Evolutionary conservation across 2,888 invertebrate genomes (phyloP).

Genomic region (Plebejus argus): DNA sequence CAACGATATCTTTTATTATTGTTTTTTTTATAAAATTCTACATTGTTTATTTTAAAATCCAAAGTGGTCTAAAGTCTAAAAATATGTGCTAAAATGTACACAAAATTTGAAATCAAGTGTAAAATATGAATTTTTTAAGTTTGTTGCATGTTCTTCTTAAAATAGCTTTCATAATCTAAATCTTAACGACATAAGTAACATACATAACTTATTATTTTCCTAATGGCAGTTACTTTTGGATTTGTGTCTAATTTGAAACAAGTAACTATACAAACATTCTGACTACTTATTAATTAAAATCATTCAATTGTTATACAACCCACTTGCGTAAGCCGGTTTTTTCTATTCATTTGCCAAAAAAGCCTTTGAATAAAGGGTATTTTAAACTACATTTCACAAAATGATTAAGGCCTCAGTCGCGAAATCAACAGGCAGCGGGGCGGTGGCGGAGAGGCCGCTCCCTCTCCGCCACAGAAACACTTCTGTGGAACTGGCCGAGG

Average conservation of each 20-base stretch:
- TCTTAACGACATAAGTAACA: neutral
- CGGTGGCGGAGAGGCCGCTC: too few relatives aligned
- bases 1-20: neutral
- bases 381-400: neutral
- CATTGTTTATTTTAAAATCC: neutral
- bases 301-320: neutral
- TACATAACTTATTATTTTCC: neutral
- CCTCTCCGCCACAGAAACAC: too few relatives aligned
- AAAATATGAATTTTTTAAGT: neutral
- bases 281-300: neutral
- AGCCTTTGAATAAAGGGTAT: too few relatives aligned
- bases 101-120: neutral
- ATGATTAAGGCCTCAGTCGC: too few relatives aligned
- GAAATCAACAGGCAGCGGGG: too few relatives aligned
- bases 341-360: neutral
- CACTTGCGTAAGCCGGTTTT: neutral
- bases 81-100: neutral
- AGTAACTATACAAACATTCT: conserved; percentile 5
- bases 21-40: neutral
- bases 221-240: conserved; percentile 12
- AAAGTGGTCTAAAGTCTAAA: neutral
- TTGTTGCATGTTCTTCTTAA: neutral
- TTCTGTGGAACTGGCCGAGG: too few relatives aligned
- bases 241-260: neutral
- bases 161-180: neutral